Evolutionary conservation across 2,113 vertebrate species (phyloP), one percentile per base, ranked within the genome.

Genomic region (Empidonax alnorum): DNA sequence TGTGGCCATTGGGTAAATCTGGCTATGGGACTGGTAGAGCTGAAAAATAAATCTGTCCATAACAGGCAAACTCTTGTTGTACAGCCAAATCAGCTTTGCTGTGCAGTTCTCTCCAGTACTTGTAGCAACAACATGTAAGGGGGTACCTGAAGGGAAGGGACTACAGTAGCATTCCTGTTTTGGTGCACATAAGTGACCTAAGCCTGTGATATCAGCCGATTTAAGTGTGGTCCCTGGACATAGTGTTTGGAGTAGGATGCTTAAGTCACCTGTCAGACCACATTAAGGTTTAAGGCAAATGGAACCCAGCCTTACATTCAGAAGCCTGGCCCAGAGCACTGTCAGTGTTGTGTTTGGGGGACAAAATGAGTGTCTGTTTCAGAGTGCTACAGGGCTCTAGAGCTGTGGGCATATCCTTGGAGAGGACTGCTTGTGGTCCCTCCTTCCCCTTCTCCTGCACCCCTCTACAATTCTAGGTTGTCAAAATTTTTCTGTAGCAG

Each of bases 371-470:
- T 2, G 2, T 62, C 83, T 47, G 35, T 41, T 2, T 18, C 28
- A 21, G 7, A 20, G 53, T 3, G 4, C 0, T 0, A 4, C 1
- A 12, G 52, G 33, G 25, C 27, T 89, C 16, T 18, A n/a, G 39
- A 2, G 7, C 37, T 6, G 1, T 0, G 5, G 71, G 33, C 14
- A n/a, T 25, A 31, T 67, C 41, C 24, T 72, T 52, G 39, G 42
- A 33, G 56, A 44, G 8, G 24, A 39, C 46, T 42, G n/a, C 49
- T 58, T 53, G 24, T 68, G 55, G 27, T 35, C 39, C 78, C 13
- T 87, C 42, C 65, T 82, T 74, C 33, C 12, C 22, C 8, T 75
- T 75, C 62, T 31, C 7, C 42, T 52, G 33, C 41, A 42, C 37
- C 47, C 16, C 14, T 63, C 55, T 47, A 16, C 10, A 1, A 24